phyloP scores from a whole-genome alignment of 2,113 vertebrate species.

The Chaetops frenatus region DNA sequence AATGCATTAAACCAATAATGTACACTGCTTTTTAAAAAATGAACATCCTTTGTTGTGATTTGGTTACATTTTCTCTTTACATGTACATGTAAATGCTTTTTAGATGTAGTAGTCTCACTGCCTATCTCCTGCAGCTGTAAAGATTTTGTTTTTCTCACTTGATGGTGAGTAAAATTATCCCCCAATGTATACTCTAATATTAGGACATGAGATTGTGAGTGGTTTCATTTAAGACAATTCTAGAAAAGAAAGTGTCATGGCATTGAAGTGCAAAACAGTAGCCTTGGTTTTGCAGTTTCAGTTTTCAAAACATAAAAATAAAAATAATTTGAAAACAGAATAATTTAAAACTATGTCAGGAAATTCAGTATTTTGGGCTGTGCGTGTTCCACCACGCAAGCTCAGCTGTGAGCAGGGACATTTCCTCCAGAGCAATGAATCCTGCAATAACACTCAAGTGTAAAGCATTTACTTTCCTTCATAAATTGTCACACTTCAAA shows the following conservation, averaged over 20 bases:
- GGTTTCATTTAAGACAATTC: neutral
- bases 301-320: neutral
- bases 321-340: neutral
- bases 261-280: neutral
- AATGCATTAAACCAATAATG: neutral
- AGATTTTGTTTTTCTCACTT: neutral
- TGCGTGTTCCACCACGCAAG: neutral
- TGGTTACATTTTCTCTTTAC: neutral
- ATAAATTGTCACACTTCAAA: conserved; percentile 24
- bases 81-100: neutral
- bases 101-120: neutral
- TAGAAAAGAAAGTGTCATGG: neutral
- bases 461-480: neutral
- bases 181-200: neutral
- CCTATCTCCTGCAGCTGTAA: neutral
- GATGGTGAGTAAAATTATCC: neutral
- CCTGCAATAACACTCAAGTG: neutral
- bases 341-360: neutral
- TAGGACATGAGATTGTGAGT: neutral
- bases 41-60: neutral
- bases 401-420: neutral
- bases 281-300: neutral
- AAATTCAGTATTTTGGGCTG: neutral
- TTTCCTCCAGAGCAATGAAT: neutral
- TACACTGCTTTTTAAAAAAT: neutral